Conservation (phyloP, 2,888 invertebrate genomes). For the Galerucella pusilla region DNA sequence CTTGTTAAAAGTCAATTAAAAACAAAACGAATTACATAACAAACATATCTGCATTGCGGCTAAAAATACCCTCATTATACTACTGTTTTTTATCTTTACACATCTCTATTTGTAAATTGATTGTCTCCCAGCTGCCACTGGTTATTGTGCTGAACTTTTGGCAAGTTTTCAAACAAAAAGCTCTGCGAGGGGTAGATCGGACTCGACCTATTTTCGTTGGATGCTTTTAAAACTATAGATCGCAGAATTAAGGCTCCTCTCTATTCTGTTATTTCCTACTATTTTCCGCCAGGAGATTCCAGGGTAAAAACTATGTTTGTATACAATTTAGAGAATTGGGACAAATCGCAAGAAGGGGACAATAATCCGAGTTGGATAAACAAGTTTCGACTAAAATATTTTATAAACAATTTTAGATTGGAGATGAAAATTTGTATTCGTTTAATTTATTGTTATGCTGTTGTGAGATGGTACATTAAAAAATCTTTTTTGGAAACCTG, state of each 20-base stretch:
- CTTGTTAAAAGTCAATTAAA: too few relatives aligned
- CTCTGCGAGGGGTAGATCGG: conserved; percentile 22
- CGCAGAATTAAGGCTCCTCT: conserved; percentile 39
- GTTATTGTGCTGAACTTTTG: conserved; percentile 32
- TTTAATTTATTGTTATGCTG: background rate
- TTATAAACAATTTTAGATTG: background rate
- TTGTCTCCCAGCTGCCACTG: conserved; percentile 9
- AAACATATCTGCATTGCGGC: background rate
- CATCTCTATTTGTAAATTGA: background rate
- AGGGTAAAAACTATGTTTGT: conserved; percentile 37
- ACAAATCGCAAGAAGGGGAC: conserved; percentile 16
- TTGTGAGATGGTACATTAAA: too few relatives aligned
- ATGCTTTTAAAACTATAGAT: conserved; percentile 42
- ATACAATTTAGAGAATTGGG: conserved; percentile 38
- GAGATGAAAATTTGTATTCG: background rate
- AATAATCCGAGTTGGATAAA: background rate
- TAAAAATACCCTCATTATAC: background rate
- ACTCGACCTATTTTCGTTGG: conserved; percentile 39
- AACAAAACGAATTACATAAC: too few relatives aligned
- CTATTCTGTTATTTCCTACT: conserved; percentile 17
- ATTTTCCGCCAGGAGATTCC: conserved; percentile 10
- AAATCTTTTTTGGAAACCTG: too few relatives aligned
- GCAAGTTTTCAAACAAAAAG: conserved; percentile 39
- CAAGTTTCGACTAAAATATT: background rate
- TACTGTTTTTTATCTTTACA: background rate